A percentile compares a stretch with the other conserved stretches of the same genome.
These are phyloP conservation scores for Dorcus hopei DNA, from an alignment of 2,888 invertebrate genomes.

Conservation along the genomic window DNA sequence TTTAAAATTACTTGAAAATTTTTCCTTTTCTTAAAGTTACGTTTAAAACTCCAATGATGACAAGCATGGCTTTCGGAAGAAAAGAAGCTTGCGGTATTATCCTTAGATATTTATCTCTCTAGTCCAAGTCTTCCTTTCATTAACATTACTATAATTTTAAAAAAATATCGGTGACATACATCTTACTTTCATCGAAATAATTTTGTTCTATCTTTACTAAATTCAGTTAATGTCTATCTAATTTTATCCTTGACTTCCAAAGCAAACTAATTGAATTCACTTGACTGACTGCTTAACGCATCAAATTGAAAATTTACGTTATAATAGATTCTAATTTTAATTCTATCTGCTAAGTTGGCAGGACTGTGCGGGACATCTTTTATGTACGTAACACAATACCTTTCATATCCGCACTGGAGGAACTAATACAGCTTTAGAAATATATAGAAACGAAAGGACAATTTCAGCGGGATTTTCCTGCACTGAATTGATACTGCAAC, in stretches of 20 bases:
- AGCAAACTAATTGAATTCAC: neutral
- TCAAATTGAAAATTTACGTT: neutral
- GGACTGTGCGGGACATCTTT: slow-evolving; percentile 4
- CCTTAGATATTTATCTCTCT: no score
- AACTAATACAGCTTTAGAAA: slow-evolving; percentile 17
- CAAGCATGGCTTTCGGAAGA: no score
- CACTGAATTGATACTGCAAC: slow-evolving; percentile 26
- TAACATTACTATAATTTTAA: no score
- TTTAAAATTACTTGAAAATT: no score
- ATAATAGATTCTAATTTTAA: slow-evolving; percentile 1
- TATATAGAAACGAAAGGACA: slow-evolving; percentile 17
- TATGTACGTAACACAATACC: slow-evolving; percentile 4
- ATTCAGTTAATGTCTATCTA: neutral
- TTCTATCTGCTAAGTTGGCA: neutral
- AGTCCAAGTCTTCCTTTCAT: no score
- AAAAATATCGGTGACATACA: neutral
- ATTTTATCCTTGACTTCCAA: neutral
- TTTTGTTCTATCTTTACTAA: neutral
- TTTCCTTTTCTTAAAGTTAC: no score
- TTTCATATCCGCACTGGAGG: slow-evolving; percentile 9
- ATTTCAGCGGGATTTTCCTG: slow-evolving; percentile 24
- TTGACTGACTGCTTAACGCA: neutral
- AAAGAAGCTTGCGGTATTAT: no score
- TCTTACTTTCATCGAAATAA: neutral
- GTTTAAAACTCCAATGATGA: no score